These are phyloP conservation scores for Daphoenositta chrysoptera DNA, from an alignment of 2,113 vertebrate species.

Conservation along the genomic window DNA sequence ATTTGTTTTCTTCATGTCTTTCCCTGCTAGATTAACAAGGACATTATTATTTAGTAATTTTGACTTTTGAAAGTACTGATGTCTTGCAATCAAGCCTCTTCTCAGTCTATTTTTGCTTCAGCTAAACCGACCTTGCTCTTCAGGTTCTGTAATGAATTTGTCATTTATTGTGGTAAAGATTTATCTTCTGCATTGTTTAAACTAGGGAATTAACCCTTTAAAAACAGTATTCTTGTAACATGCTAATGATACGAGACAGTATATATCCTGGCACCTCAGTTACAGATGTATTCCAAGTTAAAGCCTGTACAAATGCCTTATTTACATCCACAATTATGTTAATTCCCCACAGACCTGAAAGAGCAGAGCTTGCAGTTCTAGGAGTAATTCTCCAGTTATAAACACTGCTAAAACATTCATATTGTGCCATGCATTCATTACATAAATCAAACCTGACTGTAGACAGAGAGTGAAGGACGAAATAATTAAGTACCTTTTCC, in stretches of 20 bases:
- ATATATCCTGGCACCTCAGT: neutral
- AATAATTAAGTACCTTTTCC: neutral
- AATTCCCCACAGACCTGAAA: neutral
- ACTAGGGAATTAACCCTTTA: neutral
- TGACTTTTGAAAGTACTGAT: neutral
- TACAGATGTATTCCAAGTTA: neutral
- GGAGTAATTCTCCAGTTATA: neutral
- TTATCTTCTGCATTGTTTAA: neutral
- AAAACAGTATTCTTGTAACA: neutral
- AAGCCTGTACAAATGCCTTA: neutral
- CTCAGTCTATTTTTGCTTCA: neutral
- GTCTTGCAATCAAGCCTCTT: neutral
- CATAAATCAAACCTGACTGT: neutral
- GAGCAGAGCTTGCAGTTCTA: neutral
- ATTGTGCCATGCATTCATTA: neutral
- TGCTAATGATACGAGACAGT: neutral
- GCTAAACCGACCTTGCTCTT: neutral
- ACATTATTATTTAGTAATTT: neutral
- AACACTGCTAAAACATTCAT: neutral
- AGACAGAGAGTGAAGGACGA: neutral
- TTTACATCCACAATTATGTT: neutral
- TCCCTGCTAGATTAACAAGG: neutral
- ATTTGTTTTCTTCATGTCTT: neutral
- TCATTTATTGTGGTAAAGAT: neutral
- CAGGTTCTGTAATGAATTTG: neutral